Conservation (phyloP, 1,140 invertebrate genomes). For the Brachionus calyciflorus region DNA sequence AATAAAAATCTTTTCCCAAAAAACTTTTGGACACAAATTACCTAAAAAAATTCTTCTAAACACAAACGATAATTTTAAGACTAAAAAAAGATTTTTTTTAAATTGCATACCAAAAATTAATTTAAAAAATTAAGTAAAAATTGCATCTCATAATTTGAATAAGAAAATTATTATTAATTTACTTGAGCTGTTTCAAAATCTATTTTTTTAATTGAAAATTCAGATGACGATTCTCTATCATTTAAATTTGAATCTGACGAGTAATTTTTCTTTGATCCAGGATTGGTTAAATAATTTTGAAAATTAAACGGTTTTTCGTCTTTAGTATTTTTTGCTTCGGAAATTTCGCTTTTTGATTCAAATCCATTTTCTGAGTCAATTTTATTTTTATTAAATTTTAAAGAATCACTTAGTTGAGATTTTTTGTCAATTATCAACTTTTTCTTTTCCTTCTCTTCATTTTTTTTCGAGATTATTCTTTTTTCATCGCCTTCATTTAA, state of each 20-base stretch:
- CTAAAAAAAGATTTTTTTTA: no score
- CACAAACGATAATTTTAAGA: no score
- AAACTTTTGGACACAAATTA: no score
- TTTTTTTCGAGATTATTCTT: not conserved
- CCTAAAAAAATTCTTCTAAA: no score
- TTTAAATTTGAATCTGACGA: not conserved
- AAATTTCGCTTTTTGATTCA: not conserved
- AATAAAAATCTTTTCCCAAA: no score
- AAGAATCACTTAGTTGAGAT: not conserved
- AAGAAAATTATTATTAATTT: no score
- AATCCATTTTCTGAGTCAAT: no score
- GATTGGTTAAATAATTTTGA: slow-evolving; percentile 6
- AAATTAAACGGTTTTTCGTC: slow-evolving; percentile 20
- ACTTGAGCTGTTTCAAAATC: slow-evolving; percentile 38
- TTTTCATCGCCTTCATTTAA: not conserved
- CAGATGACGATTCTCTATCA: not conserved
- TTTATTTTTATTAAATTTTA: not conserved
- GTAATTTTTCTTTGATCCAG: not conserved
- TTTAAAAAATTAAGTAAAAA: no score
- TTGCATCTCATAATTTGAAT: no score
- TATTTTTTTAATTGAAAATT: not conserved
- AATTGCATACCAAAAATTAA: no score
- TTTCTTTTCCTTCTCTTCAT: not conserved
- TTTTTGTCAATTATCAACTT: not conserved
- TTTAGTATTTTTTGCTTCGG: not conserved